Conservation (phyloP, 2,797 vertebrate genomes). For the Streptopelia turtur region DNA sequence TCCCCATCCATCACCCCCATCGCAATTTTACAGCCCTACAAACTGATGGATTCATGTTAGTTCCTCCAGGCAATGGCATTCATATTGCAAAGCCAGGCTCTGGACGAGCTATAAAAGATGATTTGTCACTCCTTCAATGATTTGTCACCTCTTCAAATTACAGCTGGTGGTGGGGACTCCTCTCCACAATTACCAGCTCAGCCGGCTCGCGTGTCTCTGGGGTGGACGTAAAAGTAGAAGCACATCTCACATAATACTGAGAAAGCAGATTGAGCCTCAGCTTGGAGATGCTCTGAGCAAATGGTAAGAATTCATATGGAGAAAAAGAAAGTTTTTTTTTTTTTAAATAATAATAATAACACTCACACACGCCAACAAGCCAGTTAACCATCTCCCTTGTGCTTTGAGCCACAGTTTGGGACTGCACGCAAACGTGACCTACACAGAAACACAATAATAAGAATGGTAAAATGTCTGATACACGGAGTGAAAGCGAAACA, state of each 20-base stretch:
- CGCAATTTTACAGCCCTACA: background rate
- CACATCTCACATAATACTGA: no score
- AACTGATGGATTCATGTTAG: accelerated
- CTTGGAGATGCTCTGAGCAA: background rate
- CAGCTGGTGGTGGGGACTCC: accelerated
- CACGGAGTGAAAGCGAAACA: accelerated
- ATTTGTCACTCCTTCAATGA: background rate
- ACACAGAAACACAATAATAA: background rate
- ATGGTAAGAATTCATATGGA: accelerated
- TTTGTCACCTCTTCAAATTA: background rate
- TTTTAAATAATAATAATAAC: accelerated
- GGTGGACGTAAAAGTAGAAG: background rate
- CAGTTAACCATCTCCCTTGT: background rate
- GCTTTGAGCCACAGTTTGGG: background rate
- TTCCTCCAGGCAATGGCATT: background rate
- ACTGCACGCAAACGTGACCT: accelerated
- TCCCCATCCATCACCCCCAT: background rate
- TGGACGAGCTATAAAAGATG: background rate
- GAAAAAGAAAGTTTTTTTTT: no score
- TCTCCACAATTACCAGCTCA: background rate
- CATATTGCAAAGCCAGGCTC: background rate
- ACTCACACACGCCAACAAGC: background rate
- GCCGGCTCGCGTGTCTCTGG: accelerated
- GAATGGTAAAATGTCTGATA: accelerated
- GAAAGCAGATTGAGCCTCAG: accelerated